phyloP scores from a whole-genome alignment of 2,888 invertebrate genomes.

The Frankliniella intonsa region DNA sequence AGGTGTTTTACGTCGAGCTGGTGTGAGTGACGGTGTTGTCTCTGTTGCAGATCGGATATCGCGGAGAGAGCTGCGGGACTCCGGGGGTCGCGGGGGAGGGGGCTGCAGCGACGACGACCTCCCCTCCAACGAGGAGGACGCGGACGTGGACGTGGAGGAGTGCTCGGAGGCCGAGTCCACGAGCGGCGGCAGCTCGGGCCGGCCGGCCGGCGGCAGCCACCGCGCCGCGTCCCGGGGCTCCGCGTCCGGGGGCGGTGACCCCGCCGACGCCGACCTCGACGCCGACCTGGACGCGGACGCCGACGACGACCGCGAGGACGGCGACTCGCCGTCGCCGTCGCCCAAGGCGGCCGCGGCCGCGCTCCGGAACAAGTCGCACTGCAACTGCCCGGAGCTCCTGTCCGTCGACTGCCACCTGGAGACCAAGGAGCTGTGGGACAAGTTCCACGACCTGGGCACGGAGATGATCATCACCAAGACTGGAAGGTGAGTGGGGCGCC shows the following conservation, averaged over 20 bases:
- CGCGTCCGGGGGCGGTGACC: slow-evolving; percentile 32
- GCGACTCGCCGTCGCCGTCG: slow-evolving; percentile 30
- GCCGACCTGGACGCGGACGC: slow-evolving; percentile 17
- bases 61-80: slow-evolving; percentile 36
- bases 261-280: slow-evolving; percentile 14
- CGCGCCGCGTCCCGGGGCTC: slow-evolving; percentile 44
- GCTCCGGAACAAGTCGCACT: slow-evolving; percentile 51
- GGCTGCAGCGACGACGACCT: slow-evolving; percentile 50
- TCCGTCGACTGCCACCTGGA: slow-evolving; percentile 68
- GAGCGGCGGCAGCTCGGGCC: slow-evolving; percentile 31
- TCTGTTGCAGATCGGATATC: slow-evolving; percentile 41
- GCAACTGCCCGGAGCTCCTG: slow-evolving; percentile 61
- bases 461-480: slow-evolving; percentile 85
- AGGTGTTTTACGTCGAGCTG: neutral
- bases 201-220: slow-evolving; percentile 39
- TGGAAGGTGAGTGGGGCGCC: slow-evolving; percentile 58
- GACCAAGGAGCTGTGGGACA: slow-evolving; percentile 77
- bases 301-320: slow-evolving; percentile 31
- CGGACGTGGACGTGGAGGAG: slow-evolving; percentile 67
- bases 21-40: slow-evolving; percentile 9
- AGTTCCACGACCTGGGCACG: slow-evolving; percentile 70
- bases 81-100: slow-evolving; percentile 47
- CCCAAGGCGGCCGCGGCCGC: slow-evolving; percentile 41
- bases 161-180: slow-evolving; percentile 61
- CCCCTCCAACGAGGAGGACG: slow-evolving; percentile 54